These are phyloP conservation scores for Sigmodon hispidus DNA, from an alignment of 2,113 vertebrate species.

Conservation along the genomic window DNA sequence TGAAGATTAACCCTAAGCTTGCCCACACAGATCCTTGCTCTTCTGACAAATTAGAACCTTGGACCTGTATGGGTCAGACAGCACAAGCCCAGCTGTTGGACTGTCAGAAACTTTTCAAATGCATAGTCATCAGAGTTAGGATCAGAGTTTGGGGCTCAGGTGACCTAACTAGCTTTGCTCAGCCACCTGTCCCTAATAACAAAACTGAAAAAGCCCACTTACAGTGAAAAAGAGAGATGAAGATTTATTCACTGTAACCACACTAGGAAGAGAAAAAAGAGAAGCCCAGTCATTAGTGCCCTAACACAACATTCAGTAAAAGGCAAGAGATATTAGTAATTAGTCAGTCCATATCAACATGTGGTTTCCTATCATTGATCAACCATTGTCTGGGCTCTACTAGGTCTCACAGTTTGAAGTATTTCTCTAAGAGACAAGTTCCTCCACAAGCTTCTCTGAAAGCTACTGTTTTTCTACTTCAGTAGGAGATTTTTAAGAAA, in stretches of 20 bases:
- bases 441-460: neutral
- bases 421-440: neutral
- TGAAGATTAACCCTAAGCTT: neutral
- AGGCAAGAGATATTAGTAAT: neutral
- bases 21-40: no score
- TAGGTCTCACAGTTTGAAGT: neutral
- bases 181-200: neutral
- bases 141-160: neutral
- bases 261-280: neutral
- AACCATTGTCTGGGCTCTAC: neutral
- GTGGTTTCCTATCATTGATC: neutral
- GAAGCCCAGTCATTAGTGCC: neutral
- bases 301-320: neutral
- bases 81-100: neutral
- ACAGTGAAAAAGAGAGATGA: neutral
- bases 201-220: neutral
- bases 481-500: neutral
- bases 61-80: neutral
- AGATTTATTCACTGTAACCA: neutral
- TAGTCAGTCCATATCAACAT: neutral
- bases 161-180: no score
- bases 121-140: neutral
- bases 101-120: neutral
- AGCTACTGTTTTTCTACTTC: no score
- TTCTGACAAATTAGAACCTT: neutral